These are phyloP conservation scores for Prunella himalayana DNA, from an alignment of 2,113 vertebrate genomes.

Conservation along the genomic window DNA sequence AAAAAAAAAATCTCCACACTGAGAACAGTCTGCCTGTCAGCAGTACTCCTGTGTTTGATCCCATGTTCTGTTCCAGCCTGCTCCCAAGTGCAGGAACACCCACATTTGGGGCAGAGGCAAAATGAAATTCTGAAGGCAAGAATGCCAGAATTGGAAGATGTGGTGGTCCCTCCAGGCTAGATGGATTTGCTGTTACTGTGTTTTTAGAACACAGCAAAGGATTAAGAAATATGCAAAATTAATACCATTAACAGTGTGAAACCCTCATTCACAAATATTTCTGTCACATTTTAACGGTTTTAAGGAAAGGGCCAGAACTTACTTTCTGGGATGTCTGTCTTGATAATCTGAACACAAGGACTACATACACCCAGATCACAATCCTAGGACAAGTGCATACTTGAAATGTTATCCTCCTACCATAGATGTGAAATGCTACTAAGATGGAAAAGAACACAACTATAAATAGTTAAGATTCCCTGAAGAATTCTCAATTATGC, in stretches of 20 bases:
- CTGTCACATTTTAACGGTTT: not conserved
- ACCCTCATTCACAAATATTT: not conserved
- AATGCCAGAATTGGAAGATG: not conserved
- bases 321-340: not conserved
- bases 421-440: not conserved
- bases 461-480: not conserved
- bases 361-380: not conserved
- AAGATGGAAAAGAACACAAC: not conserved
- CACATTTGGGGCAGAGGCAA: not conserved
- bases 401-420: not conserved
- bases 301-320: not conserved
- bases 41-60: rapidly evolving
- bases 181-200: not conserved
- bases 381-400: not conserved
- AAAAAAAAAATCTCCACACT: not conserved
- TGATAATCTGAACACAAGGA: not conserved
- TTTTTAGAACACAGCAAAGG: not conserved
- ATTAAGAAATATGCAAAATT: not conserved
- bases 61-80: not conserved
- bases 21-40: not conserved
- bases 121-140: rapidly evolving
- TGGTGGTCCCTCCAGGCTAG: not conserved
- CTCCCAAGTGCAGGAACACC: not conserved
- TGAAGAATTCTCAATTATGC: not conserved
- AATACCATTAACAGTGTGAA: not conserved